Conservation (phyloP, 2,113 vertebrate species). For the Verasper variegatus region DNA sequence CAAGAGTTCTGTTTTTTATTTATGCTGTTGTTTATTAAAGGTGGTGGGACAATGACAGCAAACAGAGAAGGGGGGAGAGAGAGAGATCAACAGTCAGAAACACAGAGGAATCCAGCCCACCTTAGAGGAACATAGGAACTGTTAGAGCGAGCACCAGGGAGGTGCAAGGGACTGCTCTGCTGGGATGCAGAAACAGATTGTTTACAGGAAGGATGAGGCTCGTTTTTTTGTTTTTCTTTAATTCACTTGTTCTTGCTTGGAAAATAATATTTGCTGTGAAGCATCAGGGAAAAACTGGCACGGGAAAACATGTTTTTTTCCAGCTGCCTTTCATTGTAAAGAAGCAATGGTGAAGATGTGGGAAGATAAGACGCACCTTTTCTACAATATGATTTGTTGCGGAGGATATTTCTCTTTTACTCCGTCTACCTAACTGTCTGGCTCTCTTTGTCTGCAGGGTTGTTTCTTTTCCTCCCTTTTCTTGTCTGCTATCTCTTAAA, state of each 20-base stretch:
- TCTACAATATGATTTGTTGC: conserved; percentile 16
- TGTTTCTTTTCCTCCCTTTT: conserved; percentile 13
- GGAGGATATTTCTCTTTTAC: conserved; percentile 5
- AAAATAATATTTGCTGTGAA: conserved; percentile 56
- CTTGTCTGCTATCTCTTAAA: conserved; percentile 37
- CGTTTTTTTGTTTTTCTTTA: conserved; percentile 54
- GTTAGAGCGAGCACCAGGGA: conserved; percentile 37
- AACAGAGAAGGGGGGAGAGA: neutral
- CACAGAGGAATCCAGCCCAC: conserved; percentile 22
- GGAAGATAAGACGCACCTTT: conserved; percentile 19
- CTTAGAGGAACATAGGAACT: conserved; percentile 37
- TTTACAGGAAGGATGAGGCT: conserved; percentile 10
- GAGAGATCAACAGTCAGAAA: conserved; percentile 19
- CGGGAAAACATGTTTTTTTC: conserved; percentile 10
- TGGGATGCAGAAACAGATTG: too few relatives aligned
- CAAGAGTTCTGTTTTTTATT: too few relatives aligned
- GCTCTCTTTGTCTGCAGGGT: conserved; percentile 10
- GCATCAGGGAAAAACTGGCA: conserved; percentile 15
- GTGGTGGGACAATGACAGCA: too few relatives aligned
- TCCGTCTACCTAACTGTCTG: conserved; percentile 11
- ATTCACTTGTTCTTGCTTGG: conserved; percentile 59
- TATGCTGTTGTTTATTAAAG: too few relatives aligned
- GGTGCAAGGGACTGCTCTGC: conserved; percentile 36
- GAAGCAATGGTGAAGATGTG: conserved; percentile 14
- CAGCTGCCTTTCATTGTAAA: conserved; percentile 7